Base-by-base conservation (phyloP, 2,113 vertebrate species). In the Bolborhynchus lineola region DNA sequence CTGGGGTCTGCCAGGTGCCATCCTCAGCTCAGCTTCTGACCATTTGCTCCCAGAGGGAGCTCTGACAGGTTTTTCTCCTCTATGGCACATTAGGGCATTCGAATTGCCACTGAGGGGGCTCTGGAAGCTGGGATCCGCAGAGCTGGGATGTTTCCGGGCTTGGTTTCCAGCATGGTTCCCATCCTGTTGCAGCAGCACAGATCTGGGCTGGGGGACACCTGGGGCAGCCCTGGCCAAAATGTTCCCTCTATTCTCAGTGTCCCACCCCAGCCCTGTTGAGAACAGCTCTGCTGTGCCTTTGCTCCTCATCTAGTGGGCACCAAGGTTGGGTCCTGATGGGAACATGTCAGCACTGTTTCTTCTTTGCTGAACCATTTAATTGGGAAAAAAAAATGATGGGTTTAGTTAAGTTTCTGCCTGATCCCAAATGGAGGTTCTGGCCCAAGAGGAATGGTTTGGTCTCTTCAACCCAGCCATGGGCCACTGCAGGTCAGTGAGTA, bases 1-100 rank as follows among this genome's bases (percentile, higher is more conserved):
- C 20, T n/a, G 28, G 50, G 24, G 16, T 44, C 52, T 78, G 16
- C 4, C 10, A 12, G 59, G 15, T 17, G 29, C 17, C n/a, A 31
- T 28, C 14, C 52, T 68, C 77, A 52, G 37, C 67, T 28, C 49
- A 47, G 2, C 3, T 90, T 70, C 59, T 42, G 29, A 31, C 9
- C 0, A 0, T 47, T 63, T 70, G 12, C 31, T 84, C 35, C 53
- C 8, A 7, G 7, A 72, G 55, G 28, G 28, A 18, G 21, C n/a
- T 41, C 72, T 35, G 39, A 33, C 44, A 31, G 31, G 8, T 5
- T 83, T 62, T 84, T 31, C 50, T 93, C 20, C 41, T 46, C 37
- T 1, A 1, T 52, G 64, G 76, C 23, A 16, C 5, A 7, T 16
- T 7, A 41, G 26, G 47, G 16, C 1, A 0, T 25, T 59, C 2